Percentiles rank a stretch among this genome's conserved stretches.
Conservation (phyloP, 2,888 invertebrate species). For the Eupeodes luniger region DNA sequence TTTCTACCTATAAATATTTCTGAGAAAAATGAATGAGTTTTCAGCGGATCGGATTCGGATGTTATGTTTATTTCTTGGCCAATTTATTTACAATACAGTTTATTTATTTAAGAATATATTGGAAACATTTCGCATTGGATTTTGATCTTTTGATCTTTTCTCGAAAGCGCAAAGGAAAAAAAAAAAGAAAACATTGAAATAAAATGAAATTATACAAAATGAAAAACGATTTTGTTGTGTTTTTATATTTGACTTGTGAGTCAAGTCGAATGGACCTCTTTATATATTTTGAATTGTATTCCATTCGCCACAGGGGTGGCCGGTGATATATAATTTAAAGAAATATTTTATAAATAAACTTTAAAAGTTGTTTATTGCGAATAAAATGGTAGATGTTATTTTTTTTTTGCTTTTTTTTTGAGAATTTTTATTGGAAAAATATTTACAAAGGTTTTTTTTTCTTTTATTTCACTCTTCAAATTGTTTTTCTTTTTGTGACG, state of each 20-base stretch:
- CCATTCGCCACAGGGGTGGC: slow-evolving; percentile 50
- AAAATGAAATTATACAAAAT: slow-evolving; percentile 31
- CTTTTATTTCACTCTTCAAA: slow-evolving; percentile 18
- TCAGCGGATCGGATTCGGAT: slow-evolving; percentile 13
- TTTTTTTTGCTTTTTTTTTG: slow-evolving; percentile 24
- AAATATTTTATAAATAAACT: slow-evolving; percentile 72
- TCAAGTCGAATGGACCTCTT: slow-evolving; percentile 51
- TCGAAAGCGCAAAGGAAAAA: background rate
- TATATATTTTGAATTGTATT: slow-evolving; percentile 71
- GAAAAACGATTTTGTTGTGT: slow-evolving; percentile 8
- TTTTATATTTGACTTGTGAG: background rate
- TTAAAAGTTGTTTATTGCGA: slow-evolving; percentile 73
- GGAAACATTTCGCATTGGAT: slow-evolving; percentile 70
- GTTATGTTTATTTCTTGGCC: slow-evolving; percentile 64
- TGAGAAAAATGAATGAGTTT: slow-evolving; percentile 66
- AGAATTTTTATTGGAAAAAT: slow-evolving; percentile 41
- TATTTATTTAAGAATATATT: slow-evolving; percentile 80
- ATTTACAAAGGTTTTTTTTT: background rate
- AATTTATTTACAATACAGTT: slow-evolving; percentile 79
- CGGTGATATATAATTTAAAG: slow-evolving; percentile 61
- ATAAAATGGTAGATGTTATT: slow-evolving; percentile 74
- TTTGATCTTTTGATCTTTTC: slow-evolving; percentile 72
- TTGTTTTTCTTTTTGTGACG: background rate
- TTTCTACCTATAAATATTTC: slow-evolving; percentile 59
- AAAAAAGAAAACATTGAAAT: background rate